phyloP scores from a whole-genome alignment of 2,888 invertebrate genomes.

The Entomobrya proxima region DNA sequence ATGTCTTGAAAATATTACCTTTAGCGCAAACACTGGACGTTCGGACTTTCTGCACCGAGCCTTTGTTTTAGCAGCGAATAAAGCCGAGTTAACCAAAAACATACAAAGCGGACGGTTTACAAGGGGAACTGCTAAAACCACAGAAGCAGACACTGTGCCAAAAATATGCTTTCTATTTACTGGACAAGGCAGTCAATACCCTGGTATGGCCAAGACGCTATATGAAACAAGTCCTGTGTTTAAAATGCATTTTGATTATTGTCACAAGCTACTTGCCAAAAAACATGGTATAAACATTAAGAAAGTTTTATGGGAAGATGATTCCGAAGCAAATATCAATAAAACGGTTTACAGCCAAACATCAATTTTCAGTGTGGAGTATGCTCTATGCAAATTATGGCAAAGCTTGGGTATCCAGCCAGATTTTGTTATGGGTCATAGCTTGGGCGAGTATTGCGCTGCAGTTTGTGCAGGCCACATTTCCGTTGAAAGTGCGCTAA shows the following conservation, averaged over 20 bases:
- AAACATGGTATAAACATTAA: no score
- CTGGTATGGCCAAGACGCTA: neutral
- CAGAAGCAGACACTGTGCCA: no score
- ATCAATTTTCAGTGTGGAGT: neutral
- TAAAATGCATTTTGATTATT: neutral
- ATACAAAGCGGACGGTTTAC: neutral
- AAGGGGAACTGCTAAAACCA: no score
- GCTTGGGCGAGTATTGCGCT: neutral
- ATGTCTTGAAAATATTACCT: neutral
- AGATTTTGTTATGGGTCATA: neutral
- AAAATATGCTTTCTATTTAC: slow-evolving; percentile 56
- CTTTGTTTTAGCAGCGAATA: neutral
- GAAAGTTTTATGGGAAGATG: no score
- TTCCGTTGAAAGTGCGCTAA: neutral
- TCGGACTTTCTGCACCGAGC: neutral
- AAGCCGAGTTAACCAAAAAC: neutral
- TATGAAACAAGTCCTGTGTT: neutral
- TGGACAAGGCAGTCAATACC: slow-evolving; percentile 47
- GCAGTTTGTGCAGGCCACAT: neutral
- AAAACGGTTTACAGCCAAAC: neutral
- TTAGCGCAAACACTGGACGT: neutral
- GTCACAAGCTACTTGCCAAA: neutral
- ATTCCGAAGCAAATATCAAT: neutral
- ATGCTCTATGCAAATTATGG: neutral
- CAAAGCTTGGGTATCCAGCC: neutral